Conservation (phyloP, 2,888 invertebrate genomes). For the Cabera pusaria region DNA sequence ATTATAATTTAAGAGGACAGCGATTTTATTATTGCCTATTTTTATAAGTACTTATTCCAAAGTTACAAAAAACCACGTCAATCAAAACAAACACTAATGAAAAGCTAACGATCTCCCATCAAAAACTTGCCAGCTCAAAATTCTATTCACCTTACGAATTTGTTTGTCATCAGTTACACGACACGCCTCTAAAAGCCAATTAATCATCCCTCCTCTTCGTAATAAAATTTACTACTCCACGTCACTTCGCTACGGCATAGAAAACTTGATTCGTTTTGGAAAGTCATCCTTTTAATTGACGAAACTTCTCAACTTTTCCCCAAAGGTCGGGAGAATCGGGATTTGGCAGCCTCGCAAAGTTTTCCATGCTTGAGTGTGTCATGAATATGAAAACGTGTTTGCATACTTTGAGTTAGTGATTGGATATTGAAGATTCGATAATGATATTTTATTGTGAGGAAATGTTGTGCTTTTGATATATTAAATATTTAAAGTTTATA, state of each 20-base stretch:
- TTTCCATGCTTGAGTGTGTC: slow-evolving; percentile 11
- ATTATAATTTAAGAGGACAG: too few relatives aligned
- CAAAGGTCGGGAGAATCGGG: slow-evolving; percentile 12
- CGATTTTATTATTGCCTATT: too few relatives aligned
- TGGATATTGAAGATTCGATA: slow-evolving; percentile 4
- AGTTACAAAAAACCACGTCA: too few relatives aligned
- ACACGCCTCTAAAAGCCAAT: slow-evolving; percentile 46
- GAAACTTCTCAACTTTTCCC: slow-evolving; percentile 44
- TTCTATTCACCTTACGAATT: slow-evolving; percentile 38
- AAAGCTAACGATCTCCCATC: slow-evolving; percentile 21
- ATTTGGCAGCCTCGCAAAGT: slow-evolving; percentile 23
- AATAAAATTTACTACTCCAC: slow-evolving; percentile 58
- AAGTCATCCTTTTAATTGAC: slow-evolving; percentile 56
- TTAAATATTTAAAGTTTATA: too few relatives aligned
- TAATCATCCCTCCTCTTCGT: slow-evolving; percentile 51
- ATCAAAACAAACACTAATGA: too few relatives aligned
- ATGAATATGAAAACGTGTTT: slow-evolving; percentile 30
- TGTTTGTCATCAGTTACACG: slow-evolving; percentile 47
- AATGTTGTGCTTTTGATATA: background rate
- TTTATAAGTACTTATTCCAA: too few relatives aligned
- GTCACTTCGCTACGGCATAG: slow-evolving; percentile 39
- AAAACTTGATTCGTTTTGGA: slow-evolving; percentile 34
- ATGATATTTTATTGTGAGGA: background rate
- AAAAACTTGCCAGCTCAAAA: slow-evolving; percentile 17
- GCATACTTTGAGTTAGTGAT: slow-evolving; percentile 25